These are phyloP conservation scores for Chaetogeoica ovagalla DNA, from an alignment of 2,888 invertebrate genomes.

Conservation along the genomic window DNA sequence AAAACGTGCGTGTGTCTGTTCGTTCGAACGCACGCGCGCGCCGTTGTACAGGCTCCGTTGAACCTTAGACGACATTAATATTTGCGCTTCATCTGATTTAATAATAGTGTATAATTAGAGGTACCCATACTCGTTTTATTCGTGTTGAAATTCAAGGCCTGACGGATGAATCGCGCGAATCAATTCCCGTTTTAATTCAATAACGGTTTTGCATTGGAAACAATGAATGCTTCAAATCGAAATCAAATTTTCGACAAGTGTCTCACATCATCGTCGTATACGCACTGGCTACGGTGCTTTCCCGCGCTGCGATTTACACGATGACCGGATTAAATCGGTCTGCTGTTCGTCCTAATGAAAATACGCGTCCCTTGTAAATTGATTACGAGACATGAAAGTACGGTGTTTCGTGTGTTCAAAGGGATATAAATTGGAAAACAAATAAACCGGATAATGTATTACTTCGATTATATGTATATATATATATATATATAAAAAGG, in stretches of 20 bases:
- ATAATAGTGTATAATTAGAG: not conserved
- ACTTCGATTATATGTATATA: slow-evolving; percentile 7
- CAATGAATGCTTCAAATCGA: slow-evolving; percentile 20
- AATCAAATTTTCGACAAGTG: slow-evolving; percentile 30
- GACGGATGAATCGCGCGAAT: slow-evolving; percentile 5
- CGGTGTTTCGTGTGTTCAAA: not conserved
- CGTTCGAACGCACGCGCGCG: too few species aligned
- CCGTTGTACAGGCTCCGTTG: too few species aligned
- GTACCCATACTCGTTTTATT: not conserved
- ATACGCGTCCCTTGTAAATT: slow-evolving; percentile 38
- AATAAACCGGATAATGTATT: slow-evolving; percentile 16
- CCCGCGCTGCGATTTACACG: slow-evolving; percentile 2
- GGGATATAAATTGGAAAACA: slow-evolving; percentile 22
- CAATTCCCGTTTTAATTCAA: slow-evolving; percentile 16
- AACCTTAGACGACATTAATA: too few species aligned
- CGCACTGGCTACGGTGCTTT: not conserved
- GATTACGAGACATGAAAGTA: slow-evolving; percentile 40
- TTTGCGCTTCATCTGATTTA: too few species aligned
- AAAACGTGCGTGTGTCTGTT: too few species aligned
- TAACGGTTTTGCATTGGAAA: slow-evolving; percentile 20
- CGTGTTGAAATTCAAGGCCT: not conserved
- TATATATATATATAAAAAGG: not conserved
- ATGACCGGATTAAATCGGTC: slow-evolving; percentile 35
- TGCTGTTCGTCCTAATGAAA: slow-evolving; percentile 18
- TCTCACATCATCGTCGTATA: not conserved